Evolutionary conservation across 2,113 vertebrate genomes (phyloP).

Genomic region (Gopherus evgoodei): DNA sequence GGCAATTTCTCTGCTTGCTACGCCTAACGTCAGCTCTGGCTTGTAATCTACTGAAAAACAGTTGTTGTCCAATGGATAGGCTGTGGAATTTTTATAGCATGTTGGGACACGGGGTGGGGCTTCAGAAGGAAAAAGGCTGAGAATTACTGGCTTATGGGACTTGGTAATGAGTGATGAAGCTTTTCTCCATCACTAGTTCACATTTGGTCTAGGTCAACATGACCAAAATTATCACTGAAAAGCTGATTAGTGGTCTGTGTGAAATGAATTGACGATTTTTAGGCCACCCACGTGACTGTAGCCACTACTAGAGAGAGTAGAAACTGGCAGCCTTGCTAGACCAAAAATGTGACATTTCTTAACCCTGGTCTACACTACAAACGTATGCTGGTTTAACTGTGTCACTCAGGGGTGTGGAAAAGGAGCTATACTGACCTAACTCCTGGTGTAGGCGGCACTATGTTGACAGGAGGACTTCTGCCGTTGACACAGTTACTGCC

Average conservation of each 20-base stretch:
- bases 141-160: not conserved
- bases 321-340: not conserved
- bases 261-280: not conserved
- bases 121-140: too few species aligned
- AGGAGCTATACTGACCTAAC: not conserved
- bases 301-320: not conserved
- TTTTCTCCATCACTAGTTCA: not conserved
- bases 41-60: too few species aligned
- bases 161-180: not conserved
- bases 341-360: not conserved
- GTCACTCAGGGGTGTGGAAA: not conserved
- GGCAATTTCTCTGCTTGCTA: not conserved
- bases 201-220: not conserved
- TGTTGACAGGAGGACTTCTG: not conserved
- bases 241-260: not conserved
- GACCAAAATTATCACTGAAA: not conserved
- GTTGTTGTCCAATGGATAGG: too few species aligned
- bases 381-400: not conserved
- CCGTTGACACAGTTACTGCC: not conserved
- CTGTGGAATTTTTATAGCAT: too few species aligned
- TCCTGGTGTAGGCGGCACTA: not conserved
- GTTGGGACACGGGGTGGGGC: too few species aligned
- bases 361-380: not conserved
- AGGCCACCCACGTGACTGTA: not conserved
- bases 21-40: too few species aligned